Evolutionary conservation across 2,888 invertebrate species (phyloP), one percentile per base, ranked within the genome.

Genomic region (Zhuqinia jingwanae): DNA sequence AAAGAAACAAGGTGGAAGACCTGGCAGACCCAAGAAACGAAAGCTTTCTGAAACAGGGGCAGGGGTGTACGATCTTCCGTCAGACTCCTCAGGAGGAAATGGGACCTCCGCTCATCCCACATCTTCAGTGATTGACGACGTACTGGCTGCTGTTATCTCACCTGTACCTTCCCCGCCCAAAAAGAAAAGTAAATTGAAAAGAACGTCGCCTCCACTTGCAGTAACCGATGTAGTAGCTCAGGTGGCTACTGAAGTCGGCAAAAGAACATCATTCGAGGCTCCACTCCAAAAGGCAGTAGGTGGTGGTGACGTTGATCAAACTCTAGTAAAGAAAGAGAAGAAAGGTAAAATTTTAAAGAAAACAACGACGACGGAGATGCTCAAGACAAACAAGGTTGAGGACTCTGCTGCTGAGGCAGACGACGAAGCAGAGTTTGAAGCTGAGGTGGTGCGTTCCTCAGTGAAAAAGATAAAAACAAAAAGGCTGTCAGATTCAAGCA

Each of bases 351-450:
- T 13, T 8, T 60, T 77, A 20, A 85, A 75, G 75, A 88, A 82
- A 25, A 45, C 76, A 30, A 60, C 42, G 15, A 60, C 42, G 15
- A 30, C 60, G 53, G 85, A 77, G 65, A 70, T 70, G 70, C 78
- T 75, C 15, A 81, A 50, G 56, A 79, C 82, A 76, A 56, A 22
- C 13, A 82, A 82, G 60, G 45, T 75, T 2, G 86, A 86, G n/a
- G 86, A 86, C 17, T 86, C 86, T 20, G 87, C 84, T 8, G 88
- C 70, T 15, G 89, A 88, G 22, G 89, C 88, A 3, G 89, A 88
- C 58, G 89, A 90, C 53, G 89, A 90, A 45, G 88, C 81, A 25
- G 90, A 89, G 17, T 63, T 81, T 20, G 89, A 89, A 36, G 82
- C 73, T 0, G 85, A 87, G 27, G 17, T 53, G 11, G 30, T 47